Evolutionary conservation across 2,113 vertebrate genomes (phyloP).

Genomic region (Urocolius indicus): DNA sequence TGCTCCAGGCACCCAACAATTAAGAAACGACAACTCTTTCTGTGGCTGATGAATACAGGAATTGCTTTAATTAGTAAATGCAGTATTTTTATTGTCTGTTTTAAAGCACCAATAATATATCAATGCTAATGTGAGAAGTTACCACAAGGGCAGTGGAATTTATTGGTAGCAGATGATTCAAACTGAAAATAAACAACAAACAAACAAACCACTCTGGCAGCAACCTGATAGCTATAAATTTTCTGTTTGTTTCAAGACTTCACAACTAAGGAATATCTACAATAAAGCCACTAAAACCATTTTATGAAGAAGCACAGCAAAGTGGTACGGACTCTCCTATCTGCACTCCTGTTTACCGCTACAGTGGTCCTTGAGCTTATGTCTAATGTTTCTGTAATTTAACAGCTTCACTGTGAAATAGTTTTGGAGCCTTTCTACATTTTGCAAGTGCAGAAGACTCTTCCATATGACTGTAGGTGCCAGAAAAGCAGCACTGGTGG

Average conservation of each 20-base stretch:
- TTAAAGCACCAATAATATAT: slow-evolving; percentile 39
- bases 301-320: not conserved
- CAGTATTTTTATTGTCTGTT: slow-evolving; percentile 42
- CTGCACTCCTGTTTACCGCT: not conserved
- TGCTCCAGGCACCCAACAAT: slow-evolving; percentile 4
- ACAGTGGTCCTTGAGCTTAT: not conserved
- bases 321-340: not conserved
- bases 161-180: slow-evolving; percentile 46
- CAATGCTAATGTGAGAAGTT: slow-evolving; percentile 20
- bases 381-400: not conserved
- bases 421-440: not conserved
- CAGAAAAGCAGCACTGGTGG: not conserved
- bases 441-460: not conserved
- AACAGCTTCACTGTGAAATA: not conserved
- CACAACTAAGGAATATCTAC: not conserved
- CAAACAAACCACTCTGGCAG: not conserved
- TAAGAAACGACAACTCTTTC: slow-evolving; percentile 42
- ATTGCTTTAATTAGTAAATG: slow-evolving; percentile 35
- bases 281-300: not conserved
- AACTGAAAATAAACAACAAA: slow-evolving; percentile 34
- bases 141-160: slow-evolving; percentile 27
- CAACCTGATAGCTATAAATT: not conserved
- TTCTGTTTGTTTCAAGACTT: not conserved
- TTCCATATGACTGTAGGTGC: not conserved
- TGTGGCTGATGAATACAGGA: not conserved